phyloP scores from a whole-genome alignment of 2,113 vertebrate genomes.

The Oncorhynchus tshawytscha region DNA sequence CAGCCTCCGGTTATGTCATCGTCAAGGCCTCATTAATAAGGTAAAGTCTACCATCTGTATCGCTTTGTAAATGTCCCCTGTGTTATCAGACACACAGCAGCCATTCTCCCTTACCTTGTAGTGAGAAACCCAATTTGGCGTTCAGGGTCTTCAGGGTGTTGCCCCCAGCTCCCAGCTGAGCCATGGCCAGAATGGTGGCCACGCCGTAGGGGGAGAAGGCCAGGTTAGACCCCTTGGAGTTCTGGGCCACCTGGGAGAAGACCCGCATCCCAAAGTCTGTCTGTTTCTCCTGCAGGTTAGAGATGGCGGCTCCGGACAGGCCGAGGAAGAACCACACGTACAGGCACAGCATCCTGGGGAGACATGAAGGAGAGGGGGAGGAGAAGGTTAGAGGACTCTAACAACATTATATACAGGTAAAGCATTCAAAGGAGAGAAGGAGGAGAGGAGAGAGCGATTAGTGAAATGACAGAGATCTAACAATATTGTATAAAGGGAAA shows the following conservation, averaged over 20 bases:
- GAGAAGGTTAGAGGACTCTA: not conserved
- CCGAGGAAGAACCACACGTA: conserved; percentile 54
- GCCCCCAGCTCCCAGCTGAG: conserved; percentile 77
- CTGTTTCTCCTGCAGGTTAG: conserved; percentile 54
- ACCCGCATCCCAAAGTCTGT: conserved; percentile 81
- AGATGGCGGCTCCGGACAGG: conserved; percentile 34
- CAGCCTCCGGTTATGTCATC: no score
- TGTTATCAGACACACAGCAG: no score
- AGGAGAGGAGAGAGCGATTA: not conserved
- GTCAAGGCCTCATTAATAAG: no score
- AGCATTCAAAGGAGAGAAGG: no score
- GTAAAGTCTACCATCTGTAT: no score
- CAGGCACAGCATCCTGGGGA: conserved; percentile 65
- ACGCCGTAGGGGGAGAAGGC: conserved; percentile 82
- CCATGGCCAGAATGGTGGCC: conserved; percentile 76
- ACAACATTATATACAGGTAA: no score
- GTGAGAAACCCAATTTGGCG: conserved; percentile 69
- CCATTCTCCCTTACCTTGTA: conserved; percentile 64
- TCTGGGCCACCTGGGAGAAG: conserved; percentile 68
- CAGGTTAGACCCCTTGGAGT: conserved; percentile 67
- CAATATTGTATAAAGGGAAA: no score
- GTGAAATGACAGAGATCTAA: not conserved
- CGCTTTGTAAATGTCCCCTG: no score
- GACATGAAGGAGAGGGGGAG: not conserved
- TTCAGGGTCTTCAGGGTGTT: conserved; percentile 67